Percentiles rank a stretch among this genome's conserved stretches.
Conservation (phyloP, 53 echinoderm and acorn worm species). For the Holothuria leucospilota region DNA sequence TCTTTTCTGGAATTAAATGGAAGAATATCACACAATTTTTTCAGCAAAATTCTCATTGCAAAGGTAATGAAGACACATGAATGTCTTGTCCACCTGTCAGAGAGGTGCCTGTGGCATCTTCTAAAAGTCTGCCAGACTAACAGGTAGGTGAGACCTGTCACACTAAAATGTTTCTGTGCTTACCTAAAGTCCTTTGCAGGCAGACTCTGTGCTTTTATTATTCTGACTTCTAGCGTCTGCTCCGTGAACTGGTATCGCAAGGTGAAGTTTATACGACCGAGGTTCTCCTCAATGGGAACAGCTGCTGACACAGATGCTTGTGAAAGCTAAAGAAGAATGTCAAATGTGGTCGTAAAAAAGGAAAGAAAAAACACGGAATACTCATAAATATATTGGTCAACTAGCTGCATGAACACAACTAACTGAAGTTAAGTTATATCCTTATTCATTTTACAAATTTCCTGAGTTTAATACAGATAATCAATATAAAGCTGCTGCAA, state of each 20-base stretch:
- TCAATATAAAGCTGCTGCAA: too few species aligned
- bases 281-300: constrained; percentile 67
- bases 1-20: too few species aligned
- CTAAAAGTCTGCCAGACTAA: neutral
- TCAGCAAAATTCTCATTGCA: neutral
- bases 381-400: too few species aligned
- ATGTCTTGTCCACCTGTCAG: neutral
- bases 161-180: neutral
- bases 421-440: too few species aligned
- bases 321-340: neutral
- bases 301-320: constrained; percentile 29
- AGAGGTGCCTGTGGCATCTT: neutral
- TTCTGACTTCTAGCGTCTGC: constrained; percentile 82
- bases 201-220: constrained; percentile 80
- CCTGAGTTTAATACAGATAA: too few species aligned
- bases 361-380: too few species aligned
- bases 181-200: constrained; percentile 99
- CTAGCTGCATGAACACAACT: too few species aligned
- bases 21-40: neutral
- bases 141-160: too few species aligned
- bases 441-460: too few species aligned
- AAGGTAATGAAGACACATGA: neutral
- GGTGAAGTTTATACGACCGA: constrained; percentile 90
- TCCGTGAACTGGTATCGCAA: constrained; percentile 94
- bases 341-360: too few species aligned